Evolutionary conservation across 92 coral and sea anemone species (phyloP), one percentile per base, ranked within the genome.

Genomic region (Scolanthus callimorphus): DNA sequence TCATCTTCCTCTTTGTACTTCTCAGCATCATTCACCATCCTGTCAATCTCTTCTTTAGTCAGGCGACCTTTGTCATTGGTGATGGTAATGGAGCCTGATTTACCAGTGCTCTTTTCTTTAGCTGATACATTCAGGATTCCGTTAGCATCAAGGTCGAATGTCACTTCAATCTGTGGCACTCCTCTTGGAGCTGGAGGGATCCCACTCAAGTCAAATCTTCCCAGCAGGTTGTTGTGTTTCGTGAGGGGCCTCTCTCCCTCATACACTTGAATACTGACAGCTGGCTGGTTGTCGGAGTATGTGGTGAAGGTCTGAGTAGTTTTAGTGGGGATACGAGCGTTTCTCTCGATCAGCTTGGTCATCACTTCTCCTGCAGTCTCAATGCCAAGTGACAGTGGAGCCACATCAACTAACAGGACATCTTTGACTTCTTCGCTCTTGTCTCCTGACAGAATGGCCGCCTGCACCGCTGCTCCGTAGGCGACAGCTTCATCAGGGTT

Each of bases 401-500:
- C 83, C 45, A 91, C 97, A 77, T 91, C 97, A 20, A 91, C 80
- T 17, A 91, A 84, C 48, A 91, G 62, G 51, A 91, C 51, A 60
- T 91, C 97, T 43, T 86, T 71, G 39, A 87, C 91, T 25, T 56
- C 85, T 23, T 85, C 90, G 27, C 86, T 80, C 61, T 63, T 79
- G 74, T 91, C 96, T 44, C 97, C 97, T 56, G 79, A 74, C 31
- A 91, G 82, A 59, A 91, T 91, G 30, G 97, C 97, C 37, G 91
- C 97, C 67, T 91, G 97, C 8, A 91, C 97, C 15, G 97, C 88
- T 1, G 97, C 97, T 57, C 97, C 97, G 60, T 91, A 91, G 1
- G 97, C 97, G 25, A 91, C 97, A 56, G 97, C 97, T 39, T 91
- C 97, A 43, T 91, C 97, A 50, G 95, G 97, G 43, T 91, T 91